These are phyloP conservation scores for Typhlichthys eigenmanni DNA, from an alignment of 2,797 vertebrate species.

Conservation along the genomic window DNA sequence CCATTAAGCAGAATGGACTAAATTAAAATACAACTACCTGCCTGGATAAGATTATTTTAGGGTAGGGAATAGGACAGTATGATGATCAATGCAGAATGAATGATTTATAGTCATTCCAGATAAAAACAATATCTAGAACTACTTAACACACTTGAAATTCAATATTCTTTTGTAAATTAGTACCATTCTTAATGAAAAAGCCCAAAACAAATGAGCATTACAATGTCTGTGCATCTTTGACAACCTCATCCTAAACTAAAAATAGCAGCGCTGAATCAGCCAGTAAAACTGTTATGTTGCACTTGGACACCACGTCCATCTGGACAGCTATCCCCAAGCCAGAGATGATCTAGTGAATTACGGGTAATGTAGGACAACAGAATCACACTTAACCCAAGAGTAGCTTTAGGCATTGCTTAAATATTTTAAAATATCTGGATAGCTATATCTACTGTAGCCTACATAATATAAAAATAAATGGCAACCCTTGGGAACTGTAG, in stretches of 20 bases:
- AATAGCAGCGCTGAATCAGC: conserved; percentile 12
- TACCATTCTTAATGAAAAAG: background rate
- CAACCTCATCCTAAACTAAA: conserved; percentile 5
- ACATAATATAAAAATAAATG: no score
- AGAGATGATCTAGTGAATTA: conserved; percentile 13
- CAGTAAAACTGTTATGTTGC: conserved; percentile 5
- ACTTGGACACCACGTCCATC: conserved; percentile 5
- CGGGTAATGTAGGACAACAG: conserved; percentile 20
- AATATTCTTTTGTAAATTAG: conserved; percentile 1
- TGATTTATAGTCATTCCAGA: no score
- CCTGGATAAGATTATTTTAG: background rate
- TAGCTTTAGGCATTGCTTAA: background rate
- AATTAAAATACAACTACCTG: background rate
- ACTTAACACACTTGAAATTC: conserved; percentile 1
- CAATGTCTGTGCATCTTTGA: background rate
- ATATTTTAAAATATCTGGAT: background rate
- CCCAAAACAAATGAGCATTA: conserved; percentile 1
- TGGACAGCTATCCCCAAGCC: background rate
- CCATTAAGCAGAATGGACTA: background rate
- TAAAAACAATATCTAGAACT: no score
- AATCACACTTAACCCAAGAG: background rate
- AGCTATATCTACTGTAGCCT: background rate
- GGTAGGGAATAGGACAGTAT: no score
- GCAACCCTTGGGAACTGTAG: no score
- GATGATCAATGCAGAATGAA: no score